Base-by-base conservation (phyloP, 2,797 vertebrate species). In the Champsocephalus esox region DNA sequence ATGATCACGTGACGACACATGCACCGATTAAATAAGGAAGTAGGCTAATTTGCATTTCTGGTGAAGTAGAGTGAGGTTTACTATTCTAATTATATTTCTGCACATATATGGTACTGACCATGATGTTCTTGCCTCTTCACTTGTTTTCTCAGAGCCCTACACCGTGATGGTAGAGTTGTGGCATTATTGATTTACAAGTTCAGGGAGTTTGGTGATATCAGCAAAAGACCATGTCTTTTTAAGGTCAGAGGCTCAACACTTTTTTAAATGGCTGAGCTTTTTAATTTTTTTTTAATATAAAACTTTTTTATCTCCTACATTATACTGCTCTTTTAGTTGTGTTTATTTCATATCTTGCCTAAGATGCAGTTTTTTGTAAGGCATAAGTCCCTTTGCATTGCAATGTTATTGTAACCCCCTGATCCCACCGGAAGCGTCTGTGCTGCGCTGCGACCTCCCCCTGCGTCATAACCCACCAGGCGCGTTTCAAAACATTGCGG, bases 11-110 rank as follows among this genome's bases (percentile, higher is more conserved):
- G 68, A 77, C 55, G 8, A 28, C 12, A 56, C 9, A 21, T 19
- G 28, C 4, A 43, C 62, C 79, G 84, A 79, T 80, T 12, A 73
- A 86, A 86, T 54, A 66, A 85, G 87, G 89, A 92, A 92, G 75
- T 82, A 38, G 11, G 55, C 67, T 12, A 3, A 9, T 24, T 4
- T 13, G 10, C 17, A 38, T 63, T 34, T 73, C 19, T 70, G 5
- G 9, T 74, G 1, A 70, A 49, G 10, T 21, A 60, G 16, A 59
- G n/a, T 11, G 44, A 44, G 9, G 48, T 56, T 55, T 17, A 1
- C 9, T 6, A 21, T 51, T 79, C 48, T 84, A 66, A 73, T 73
- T 50, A 6, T 38, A 38, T 38, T 63, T 19, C 1, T 14, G 19
- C 16, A 5, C 55, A 2, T 46, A 6, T 60, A 44, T 4, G 9